Conservation (phyloP, 2,797 vertebrate species). For the Coregonus ussuriensis region DNA sequence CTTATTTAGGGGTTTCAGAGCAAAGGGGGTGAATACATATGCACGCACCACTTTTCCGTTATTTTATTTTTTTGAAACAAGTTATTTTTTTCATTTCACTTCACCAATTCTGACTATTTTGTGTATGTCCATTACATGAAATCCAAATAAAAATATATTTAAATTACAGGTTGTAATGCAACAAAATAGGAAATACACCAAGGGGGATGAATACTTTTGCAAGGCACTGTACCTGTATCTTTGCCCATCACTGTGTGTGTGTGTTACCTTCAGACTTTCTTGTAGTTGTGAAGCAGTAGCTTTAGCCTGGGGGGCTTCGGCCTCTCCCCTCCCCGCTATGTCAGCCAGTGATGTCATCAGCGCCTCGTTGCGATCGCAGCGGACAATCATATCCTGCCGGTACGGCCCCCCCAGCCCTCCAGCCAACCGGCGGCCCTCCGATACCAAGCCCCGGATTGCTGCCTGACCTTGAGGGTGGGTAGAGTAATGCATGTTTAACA, state of each 20-base stretch:
- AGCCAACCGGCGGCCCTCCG: constrained; percentile 91
- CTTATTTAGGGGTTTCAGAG: no score
- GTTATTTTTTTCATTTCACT: no score
- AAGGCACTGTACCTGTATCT: no score
- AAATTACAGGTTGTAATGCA: no score
- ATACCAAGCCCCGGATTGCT: constrained; percentile 94
- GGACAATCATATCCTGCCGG: constrained; percentile 90
- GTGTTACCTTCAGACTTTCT: constrained; percentile 89
- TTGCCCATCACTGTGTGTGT: background rate
- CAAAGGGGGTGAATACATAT: no score
- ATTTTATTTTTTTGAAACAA: no score
- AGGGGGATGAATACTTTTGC: no score
- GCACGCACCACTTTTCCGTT: no score
- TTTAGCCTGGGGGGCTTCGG: constrained; percentile 89
- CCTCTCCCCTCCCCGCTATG: constrained; percentile 88
- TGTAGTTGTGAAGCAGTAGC: constrained; percentile 90
- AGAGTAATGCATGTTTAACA: background rate
- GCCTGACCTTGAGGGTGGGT: constrained; percentile 84
- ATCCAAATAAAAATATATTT: no score
- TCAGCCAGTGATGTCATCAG: constrained; percentile 90
- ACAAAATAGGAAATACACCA: no score
- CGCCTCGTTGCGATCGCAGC: constrained; percentile 91
- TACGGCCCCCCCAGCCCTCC: constrained; percentile 92
- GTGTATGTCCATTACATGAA: no score
- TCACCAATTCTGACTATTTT: no score